phyloP scores from a whole-genome alignment of 2,797 vertebrate genomes.

The Sus cebifrons region DNA sequence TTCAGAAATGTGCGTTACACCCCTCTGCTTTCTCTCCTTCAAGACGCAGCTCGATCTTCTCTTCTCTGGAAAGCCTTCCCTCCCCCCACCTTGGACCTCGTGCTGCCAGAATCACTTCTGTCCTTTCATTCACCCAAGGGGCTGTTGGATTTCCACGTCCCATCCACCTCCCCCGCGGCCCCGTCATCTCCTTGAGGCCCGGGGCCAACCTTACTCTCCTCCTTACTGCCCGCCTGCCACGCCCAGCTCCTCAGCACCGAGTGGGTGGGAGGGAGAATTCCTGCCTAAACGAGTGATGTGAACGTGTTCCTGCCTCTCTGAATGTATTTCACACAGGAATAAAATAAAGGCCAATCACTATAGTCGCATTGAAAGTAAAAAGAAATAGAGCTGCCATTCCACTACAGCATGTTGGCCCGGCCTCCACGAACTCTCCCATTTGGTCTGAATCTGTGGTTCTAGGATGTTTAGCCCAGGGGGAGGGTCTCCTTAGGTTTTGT shows the following conservation, averaged over 20 bases:
- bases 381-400: background rate
- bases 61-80: background rate
- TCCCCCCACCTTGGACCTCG: fast-evolving
- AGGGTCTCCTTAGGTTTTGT: background rate
- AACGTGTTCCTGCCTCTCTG: background rate
- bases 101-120: fast-evolving
- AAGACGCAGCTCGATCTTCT: fast-evolving
- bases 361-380: background rate
- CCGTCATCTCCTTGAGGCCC: background rate
- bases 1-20: background rate
- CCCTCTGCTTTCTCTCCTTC: background rate
- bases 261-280: background rate
- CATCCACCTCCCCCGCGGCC: fast-evolving
- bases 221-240: fast-evolving
- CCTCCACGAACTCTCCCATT: background rate
- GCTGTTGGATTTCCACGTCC: fast-evolving
- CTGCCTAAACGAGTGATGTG: background rate
- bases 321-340: background rate
- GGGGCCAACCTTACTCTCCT: background rate
- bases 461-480: no score
- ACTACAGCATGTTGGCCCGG: background rate
- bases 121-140: fast-evolving
- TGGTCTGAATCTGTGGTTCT: background rate
- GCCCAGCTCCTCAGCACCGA: no score
- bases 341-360: background rate